Evolutionary conservation across 1,140 invertebrate genomes (phyloP).

Genomic region (Philotrypesis tridentata): DNA sequence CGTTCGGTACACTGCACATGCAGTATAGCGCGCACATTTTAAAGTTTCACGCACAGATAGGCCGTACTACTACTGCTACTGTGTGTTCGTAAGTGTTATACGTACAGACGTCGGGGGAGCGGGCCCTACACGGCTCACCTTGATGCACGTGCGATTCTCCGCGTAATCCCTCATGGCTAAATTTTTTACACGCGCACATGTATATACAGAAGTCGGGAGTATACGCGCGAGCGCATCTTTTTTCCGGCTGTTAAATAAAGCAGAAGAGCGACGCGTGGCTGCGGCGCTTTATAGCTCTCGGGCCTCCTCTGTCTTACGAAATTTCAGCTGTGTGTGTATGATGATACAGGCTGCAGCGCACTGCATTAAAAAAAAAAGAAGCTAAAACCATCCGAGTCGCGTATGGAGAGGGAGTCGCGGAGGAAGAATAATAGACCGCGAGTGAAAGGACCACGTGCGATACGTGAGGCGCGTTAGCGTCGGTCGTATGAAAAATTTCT

Average conservation of each 20-base stretch:
- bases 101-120: too few relatives aligned
- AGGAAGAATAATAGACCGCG: conserved; percentile 18
- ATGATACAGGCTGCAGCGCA: too few relatives aligned
- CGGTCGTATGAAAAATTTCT: conserved; percentile 1
- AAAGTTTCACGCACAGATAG: too few relatives aligned
- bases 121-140: neutral
- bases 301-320: neutral
- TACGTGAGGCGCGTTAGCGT: conserved; percentile 28
- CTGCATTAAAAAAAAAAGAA: conserved; percentile 29
- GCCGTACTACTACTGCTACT: too few relatives aligned
- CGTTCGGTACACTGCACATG: too few relatives aligned
- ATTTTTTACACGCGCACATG: neutral
- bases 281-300: neutral
- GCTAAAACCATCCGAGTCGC: conserved; percentile 1
- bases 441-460: neutral
- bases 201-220: too few relatives aligned
- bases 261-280: too few relatives aligned
- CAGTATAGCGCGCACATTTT: neutral
- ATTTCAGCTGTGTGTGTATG: too few relatives aligned
- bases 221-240: neutral
- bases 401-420: neutral
- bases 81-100: too few relatives aligned
- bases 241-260: neutral
- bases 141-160: neutral
- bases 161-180: too few relatives aligned